Conservation (phyloP, 2,888 invertebrate genomes). For the Thymelicus lineola region DNA sequence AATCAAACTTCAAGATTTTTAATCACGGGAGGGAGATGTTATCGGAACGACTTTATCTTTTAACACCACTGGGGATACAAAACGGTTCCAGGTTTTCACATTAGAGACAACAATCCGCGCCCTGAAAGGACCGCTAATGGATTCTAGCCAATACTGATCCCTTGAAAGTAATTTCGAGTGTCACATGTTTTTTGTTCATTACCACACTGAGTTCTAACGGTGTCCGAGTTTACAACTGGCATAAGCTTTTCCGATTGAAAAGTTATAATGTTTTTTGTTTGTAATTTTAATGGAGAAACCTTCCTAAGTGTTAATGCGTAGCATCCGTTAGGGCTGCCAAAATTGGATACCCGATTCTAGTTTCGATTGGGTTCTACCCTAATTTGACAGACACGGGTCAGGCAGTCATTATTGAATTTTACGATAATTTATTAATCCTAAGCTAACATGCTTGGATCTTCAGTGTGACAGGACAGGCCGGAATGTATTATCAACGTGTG, state of each 20-base stretch:
- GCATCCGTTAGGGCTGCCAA: slow-evolving; percentile 18
- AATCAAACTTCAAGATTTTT: too few species aligned
- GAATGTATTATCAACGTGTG: slow-evolving; percentile 17
- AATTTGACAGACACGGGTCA: slow-evolving; percentile 29
- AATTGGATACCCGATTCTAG: slow-evolving; percentile 22
- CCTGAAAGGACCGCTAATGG: not conserved
- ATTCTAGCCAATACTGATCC: slow-evolving; percentile 4
- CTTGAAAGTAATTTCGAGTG: not conserved
- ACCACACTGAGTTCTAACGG: not conserved
- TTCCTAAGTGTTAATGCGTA: slow-evolving; percentile 17
- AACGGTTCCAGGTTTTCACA: not conserved
- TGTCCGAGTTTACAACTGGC: not conserved
- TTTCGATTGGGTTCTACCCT: slow-evolving; percentile 25
- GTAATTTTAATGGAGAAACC: slow-evolving; percentile 18
- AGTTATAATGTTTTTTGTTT: slow-evolving; percentile 34
- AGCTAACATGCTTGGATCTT: slow-evolving; percentile 10
- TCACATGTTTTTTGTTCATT: not conserved
- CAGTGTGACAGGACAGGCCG: slow-evolving; percentile 5
- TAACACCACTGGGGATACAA: too few species aligned
- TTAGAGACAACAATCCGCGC: not conserved
- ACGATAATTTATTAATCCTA: slow-evolving; percentile 31
- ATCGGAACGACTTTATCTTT: too few species aligned
- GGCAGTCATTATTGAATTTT: slow-evolving; percentile 28
- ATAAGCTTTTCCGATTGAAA: slow-evolving; percentile 7
- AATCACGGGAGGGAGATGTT: too few species aligned